Percentiles rank a stretch among this genome's conserved stretches.
Evolutionary conservation across 2,113 vertebrate species (phyloP).

Genomic region (mouse (Mus musculus)): GRCm39 chr12:69797501-69798000

Average conservation of each 20-base stretch:
- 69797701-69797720: background rate
- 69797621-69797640: background rate
- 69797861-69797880: background rate
- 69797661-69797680: background rate
- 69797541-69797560: slow-evolving; percentile 89
- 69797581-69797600: background rate
- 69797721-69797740: background rate
- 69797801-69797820: background rate
- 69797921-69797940: too few species aligned
- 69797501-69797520: slow-evolving; percentile 91
- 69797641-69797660: background rate
- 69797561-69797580: background rate
- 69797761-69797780: slow-evolving; percentile 1
- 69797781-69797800: background rate
- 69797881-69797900: too few species aligned
- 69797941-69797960: background rate
- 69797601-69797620: background rate
- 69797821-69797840: background rate
- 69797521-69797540: slow-evolving; percentile 93
- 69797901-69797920: too few species aligned
- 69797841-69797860: background rate
- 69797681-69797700: background rate
- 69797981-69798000: slow-evolving; percentile 21
- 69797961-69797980: slow-evolving; percentile 7
- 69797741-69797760: slow-evolving; percentile 29